Evolutionary conservation across 2,113 vertebrate genomes (phyloP), one percentile per base, ranked within the genome.

Genomic region (Bos indicus): DNA sequence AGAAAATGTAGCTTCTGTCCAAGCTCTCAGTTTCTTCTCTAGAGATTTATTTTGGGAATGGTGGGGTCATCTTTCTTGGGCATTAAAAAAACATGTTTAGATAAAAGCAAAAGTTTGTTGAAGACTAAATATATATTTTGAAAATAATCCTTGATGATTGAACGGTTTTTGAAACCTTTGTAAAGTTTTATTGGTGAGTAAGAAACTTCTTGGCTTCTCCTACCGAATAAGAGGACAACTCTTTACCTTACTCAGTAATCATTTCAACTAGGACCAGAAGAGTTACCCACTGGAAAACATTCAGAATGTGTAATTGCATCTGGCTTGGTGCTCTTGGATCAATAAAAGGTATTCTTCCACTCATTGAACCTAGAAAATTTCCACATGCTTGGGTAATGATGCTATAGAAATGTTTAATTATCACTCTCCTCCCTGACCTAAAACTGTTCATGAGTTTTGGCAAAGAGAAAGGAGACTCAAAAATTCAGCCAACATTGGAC

Each of bases 331-430:
- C 28, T 81, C 85, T 93, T 92, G 51, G 96, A 97, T 97, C 77
- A 86, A 43, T 96, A 85, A 87, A 67, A 97, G 5, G 4, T 90
- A 81, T 94, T 93, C 54, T 94, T 90, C 48, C 28, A 86, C 19
- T 96, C 81, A 97, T 46, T 96, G 84, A 96, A 67, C 54, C 23
- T 88, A 81, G 51, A 46, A 87, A 59, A 81, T 92, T 93, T 95
- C 30, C n/a, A 62, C 36, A 97, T 88, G 88, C 92, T 88, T 98
- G 48, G 48, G 64, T 93, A 94, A 97, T 62, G 57, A 81, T 92
- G 87, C 90, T 96, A 94, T 23, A 95, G 74, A 82, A 88, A 92
- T 92, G 30, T 92, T 95, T 96, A 96, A 96, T 96, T 95, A 94
- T 96, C n/a, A 87, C 25, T 78, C 11, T 91, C 12, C 56, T 94